Evolutionary conservation across 23 tunicate species (phyloP).

Genomic region (Ciona savignyi): DNA sequence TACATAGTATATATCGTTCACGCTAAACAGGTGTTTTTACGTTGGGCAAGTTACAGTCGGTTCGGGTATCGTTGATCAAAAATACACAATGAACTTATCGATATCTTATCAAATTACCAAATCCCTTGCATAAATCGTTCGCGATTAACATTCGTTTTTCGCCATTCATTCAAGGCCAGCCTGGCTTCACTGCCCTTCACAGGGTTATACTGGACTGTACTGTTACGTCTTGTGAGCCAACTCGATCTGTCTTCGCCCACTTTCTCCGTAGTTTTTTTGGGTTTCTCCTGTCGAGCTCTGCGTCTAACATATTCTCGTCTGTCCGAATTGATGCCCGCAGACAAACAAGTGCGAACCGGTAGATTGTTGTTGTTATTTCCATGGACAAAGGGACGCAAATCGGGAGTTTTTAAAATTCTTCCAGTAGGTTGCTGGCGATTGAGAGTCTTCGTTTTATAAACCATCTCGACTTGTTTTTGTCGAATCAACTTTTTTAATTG

Average conservation of each 20-base stretch:
- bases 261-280: background rate
- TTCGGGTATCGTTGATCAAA: no score
- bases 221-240: background rate
- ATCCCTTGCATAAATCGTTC: no score
- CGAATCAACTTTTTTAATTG: constrained; percentile 23
- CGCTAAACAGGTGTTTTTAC: no score
- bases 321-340: background rate
- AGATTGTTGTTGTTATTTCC: background rate
- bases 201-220: background rate
- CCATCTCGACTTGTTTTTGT: constrained; percentile 15
- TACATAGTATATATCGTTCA: no score
- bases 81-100: no score
- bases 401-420: background rate
- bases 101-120: no score
- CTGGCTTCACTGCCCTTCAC: background rate
- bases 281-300: background rate
- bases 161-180: background rate
- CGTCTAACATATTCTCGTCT: background rate
- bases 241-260: background rate
- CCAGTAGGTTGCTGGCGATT: background rate
- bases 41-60: no score
- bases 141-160: background rate
- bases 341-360: background rate
- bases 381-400: background rate
- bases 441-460: background rate